Evolutionary conservation across 2,888 invertebrate genomes (phyloP).

Genomic region (Lasioglossum vierecki): DNA sequence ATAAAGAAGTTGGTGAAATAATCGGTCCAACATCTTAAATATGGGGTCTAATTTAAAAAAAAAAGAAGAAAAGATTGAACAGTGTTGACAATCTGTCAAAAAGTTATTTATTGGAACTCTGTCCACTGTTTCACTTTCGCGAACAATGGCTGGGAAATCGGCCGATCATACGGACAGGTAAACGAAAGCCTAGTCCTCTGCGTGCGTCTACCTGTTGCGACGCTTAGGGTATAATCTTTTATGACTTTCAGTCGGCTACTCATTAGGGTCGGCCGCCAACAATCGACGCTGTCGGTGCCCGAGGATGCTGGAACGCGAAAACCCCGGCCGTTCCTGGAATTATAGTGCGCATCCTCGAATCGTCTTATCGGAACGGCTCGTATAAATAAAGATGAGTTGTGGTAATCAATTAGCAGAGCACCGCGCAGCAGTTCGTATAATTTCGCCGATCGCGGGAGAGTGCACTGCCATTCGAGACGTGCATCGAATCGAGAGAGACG

Average conservation of each 20-base stretch:
- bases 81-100: too few relatives aligned
- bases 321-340: constrained; percentile 11
- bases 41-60: too few relatives aligned
- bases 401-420: constrained; percentile 55
- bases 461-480: not conserved
- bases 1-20: too few relatives aligned
- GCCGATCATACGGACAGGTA: constrained; percentile 35
- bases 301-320: constrained; percentile 26
- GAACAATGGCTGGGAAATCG: not conserved
- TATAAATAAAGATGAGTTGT: constrained; percentile 60
- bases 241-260: constrained; percentile 73
- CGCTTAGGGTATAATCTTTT: constrained; percentile 72
- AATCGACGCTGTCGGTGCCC: constrained; percentile 23
- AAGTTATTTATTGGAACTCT: not conserved
- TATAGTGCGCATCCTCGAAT: constrained; percentile 23
- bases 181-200: constrained; percentile 44
- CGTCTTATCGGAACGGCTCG: constrained; percentile 41
- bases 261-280: constrained; percentile 65
- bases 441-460: constrained; percentile 32
- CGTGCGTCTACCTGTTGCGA: constrained; percentile 55
- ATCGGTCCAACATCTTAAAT: too few relatives aligned
- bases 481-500: not conserved
- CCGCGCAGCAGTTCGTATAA: constrained; percentile 18
- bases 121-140: not conserved
- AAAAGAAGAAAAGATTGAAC: too few relatives aligned